Conservation (phyloP, 2,113 vertebrate species). For the Cardinalis cardinalis region DNA sequence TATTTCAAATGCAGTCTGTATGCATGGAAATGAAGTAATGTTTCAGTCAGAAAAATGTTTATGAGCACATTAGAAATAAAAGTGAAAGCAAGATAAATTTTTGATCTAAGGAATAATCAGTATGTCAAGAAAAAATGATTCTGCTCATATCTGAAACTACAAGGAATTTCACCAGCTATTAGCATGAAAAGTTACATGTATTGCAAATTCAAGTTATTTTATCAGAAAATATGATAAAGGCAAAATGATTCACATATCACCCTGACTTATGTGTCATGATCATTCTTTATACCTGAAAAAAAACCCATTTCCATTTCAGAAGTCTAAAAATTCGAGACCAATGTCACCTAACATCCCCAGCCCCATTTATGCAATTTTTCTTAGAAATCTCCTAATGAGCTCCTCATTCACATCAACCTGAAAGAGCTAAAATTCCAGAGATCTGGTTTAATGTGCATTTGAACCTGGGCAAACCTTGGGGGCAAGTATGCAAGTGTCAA, state of each 20-base stretch:
- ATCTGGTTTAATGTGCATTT: neutral
- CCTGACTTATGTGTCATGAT: neutral
- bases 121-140: neutral
- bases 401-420: neutral
- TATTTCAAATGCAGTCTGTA: neutral
- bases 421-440: neutral
- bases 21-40: neutral
- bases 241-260: neutral
- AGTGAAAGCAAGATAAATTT: neutral
- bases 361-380: neutral
- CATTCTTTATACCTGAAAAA: neutral
- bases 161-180: neutral
- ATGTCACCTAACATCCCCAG: neutral
- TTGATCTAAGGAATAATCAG: constrained; percentile 1
- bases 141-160: neutral
- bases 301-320: neutral
- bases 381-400: neutral
- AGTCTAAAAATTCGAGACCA: neutral
- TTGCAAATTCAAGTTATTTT: neutral
- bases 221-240: neutral
- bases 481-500: neutral
- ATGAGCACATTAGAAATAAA: constrained; percentile 15
- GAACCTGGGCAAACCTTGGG: neutral
- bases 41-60: neutral
- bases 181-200: neutral